Evolutionary conservation across 2,888 invertebrate genomes (phyloP).

Genomic region (Drosophila prostipennis): DNA sequence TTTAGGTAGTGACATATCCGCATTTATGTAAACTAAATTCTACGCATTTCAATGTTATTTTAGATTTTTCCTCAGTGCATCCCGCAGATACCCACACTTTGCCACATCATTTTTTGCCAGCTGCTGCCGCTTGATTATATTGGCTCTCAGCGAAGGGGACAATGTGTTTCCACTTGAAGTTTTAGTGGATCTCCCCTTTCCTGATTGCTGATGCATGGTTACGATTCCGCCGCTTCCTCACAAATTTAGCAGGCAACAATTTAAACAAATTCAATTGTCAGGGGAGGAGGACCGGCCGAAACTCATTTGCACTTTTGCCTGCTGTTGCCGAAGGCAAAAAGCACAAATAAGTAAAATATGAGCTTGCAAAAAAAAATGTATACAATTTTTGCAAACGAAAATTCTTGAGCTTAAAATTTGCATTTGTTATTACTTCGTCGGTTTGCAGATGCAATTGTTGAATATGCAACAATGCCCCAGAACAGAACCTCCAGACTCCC

Average conservation of each 20-base stretch:
- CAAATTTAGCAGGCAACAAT: constrained; percentile 55
- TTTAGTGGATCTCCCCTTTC: constrained; percentile 27
- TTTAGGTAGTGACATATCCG: too few species aligned
- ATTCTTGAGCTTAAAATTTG: constrained; percentile 75
- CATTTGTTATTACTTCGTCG: constrained; percentile 77
- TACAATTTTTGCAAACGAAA: constrained; percentile 64
- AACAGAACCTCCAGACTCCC: constrained; percentile 11
- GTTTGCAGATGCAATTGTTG: constrained; percentile 74
- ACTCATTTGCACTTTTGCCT: constrained; percentile 64
- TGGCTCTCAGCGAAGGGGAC: constrained; percentile 55
- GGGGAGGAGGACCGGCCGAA: constrained; percentile 24
- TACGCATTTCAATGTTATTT: too few species aligned
- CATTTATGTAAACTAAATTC: too few species aligned
- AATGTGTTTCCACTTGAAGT: constrained; percentile 49
- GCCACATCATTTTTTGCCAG: constrained; percentile 63
- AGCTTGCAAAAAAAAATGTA: constrained; percentile 35
- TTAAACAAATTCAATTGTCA: constrained; percentile 71
- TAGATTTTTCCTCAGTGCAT: constrained; percentile 11
- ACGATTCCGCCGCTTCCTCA: constrained; percentile 11
- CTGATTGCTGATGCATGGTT: constrained; percentile 44
- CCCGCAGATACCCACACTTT: constrained; percentile 32
- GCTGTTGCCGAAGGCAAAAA: constrained; percentile 38
- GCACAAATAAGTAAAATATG: constrained; percentile 34
- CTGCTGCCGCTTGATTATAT: constrained; percentile 72
- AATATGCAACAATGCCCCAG: constrained; percentile 67